phyloP scores from a whole-genome alignment of 2,797 vertebrate genomes.

The Onychomys arenicola region DNA sequence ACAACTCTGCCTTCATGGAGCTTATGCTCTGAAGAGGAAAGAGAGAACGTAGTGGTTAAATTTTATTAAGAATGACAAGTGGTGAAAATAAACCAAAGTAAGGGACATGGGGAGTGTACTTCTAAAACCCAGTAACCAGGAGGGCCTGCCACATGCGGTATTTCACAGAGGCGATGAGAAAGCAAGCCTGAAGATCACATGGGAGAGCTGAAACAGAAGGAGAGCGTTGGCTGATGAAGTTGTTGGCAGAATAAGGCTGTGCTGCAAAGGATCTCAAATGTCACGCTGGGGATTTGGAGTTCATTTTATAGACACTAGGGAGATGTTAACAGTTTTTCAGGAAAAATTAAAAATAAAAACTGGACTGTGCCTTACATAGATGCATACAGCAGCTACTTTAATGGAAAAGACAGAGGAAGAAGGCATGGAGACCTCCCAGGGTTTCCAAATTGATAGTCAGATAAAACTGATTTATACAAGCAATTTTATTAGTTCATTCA shows the following conservation, averaged over 20 bases:
- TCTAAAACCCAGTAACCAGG: neutral
- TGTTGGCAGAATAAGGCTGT: conserved; percentile 69
- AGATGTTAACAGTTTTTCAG: conserved; percentile 70
- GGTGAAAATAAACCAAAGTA: neutral
- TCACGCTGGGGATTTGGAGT: conserved; percentile 72
- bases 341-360: conserved; percentile 62
- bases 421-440: neutral
- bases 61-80: neutral
- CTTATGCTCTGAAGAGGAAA: neutral
- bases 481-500: neutral
- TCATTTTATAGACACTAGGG: conserved; percentile 70
- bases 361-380: conserved; percentile 61
- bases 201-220: conserved; percentile 52
- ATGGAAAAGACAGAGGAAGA: neutral
- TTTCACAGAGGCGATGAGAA: neutral
- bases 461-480: neutral
- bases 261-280: conserved; percentile 67
- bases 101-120: neutral
- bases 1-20: neutral
- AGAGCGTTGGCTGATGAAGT: conserved; percentile 63
- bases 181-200: conserved; percentile 46
- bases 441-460: conserved; percentile 10
- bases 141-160: neutral
- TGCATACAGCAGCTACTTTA: conserved; percentile 21
- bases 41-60: neutral